These are phyloP conservation scores for Dendrolimus punctatus DNA, from an alignment of 1,140 invertebrate species.

Conservation along the genomic window DNA sequence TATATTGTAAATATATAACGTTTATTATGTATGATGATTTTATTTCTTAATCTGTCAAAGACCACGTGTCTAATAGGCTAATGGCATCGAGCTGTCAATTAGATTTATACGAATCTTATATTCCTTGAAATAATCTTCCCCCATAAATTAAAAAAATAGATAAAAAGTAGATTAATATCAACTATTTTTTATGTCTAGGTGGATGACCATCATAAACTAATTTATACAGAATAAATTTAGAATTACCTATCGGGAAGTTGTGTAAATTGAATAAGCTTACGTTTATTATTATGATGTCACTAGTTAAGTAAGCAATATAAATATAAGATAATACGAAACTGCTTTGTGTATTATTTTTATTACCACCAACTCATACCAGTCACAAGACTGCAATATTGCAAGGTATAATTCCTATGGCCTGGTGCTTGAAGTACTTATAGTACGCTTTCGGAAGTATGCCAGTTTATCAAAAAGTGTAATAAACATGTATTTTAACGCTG, in stretches of 20 bases:
- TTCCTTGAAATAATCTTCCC: slow-evolving; percentile 64
- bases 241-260: slow-evolving; percentile 69
- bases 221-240: slow-evolving; percentile 68
- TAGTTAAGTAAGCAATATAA: slow-evolving; percentile 72
- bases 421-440: too few species aligned
- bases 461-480: too few species aligned
- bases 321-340: slow-evolving; percentile 57
- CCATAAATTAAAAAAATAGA: slow-evolving; percentile 38
- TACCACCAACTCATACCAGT: too few species aligned
- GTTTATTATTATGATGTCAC: slow-evolving; percentile 69
- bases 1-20: slow-evolving; percentile 65
- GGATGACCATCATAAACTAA: slow-evolving; percentile 69
- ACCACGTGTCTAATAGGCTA: slow-evolving; percentile 63
- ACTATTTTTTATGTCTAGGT: slow-evolving; percentile 70
- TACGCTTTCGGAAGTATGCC: too few species aligned
- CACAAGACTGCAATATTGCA: too few species aligned
- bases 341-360: slow-evolving; percentile 28
- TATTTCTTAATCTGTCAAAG: slow-evolving; percentile 59
- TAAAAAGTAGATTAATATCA: slow-evolving; percentile 63
- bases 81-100: slow-evolving; percentile 66
- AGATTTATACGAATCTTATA: slow-evolving; percentile 61
- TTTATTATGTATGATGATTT: slow-evolving; percentile 61
- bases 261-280: slow-evolving; percentile 72
- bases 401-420: too few species aligned
- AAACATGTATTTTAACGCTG: too few species aligned